Evolutionary conservation across 2,797 vertebrate genomes (phyloP).

Genomic region (Pseudochaenichthys georgianus): DNA sequence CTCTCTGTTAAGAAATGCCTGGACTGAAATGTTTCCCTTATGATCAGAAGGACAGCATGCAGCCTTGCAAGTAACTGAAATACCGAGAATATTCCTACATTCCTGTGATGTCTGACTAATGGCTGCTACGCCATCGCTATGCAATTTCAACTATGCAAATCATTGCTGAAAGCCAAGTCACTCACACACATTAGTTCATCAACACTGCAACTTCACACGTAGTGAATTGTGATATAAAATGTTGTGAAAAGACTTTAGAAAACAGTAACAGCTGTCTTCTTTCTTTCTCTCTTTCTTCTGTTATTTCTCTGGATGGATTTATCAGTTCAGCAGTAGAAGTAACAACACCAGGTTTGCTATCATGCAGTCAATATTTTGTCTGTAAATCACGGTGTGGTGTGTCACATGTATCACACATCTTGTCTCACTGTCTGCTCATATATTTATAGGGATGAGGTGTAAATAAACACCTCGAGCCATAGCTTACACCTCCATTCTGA

Average conservation of each 20-base stretch:
- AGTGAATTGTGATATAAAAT: constrained; percentile 20
- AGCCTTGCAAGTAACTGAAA: constrained; percentile 35
- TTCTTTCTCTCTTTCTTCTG: constrained; percentile 42
- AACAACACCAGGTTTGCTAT: constrained; percentile 77
- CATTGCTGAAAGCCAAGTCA: constrained; percentile 31
- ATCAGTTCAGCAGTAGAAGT: constrained; percentile 75
- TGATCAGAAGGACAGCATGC: constrained; percentile 25
- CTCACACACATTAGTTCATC: neutral
- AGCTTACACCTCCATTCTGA: neutral
- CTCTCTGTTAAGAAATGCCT: constrained; percentile 14
- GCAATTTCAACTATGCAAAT: constrained; percentile 54
- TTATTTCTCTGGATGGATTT: constrained; percentile 67
- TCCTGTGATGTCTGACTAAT: constrained; percentile 38
- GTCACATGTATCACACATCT: constrained; percentile 61
- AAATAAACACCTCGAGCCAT: constrained; percentile 14
- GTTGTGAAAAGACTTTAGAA: constrained; percentile 22
- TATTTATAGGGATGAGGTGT: constrained; percentile 7
- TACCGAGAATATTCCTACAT: constrained; percentile 26
- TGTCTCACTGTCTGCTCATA: constrained; percentile 39
- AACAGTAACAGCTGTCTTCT: constrained; percentile 46
- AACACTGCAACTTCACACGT: constrained; percentile 8
- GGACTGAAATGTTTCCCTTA: constrained; percentile 16
- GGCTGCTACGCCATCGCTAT: constrained; percentile 3
- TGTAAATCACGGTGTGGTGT: constrained; percentile 78
- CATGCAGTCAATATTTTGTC: constrained; percentile 53